Evolutionary conservation across 2,888 invertebrate species (phyloP).

Genomic region (Prenolepis imparis): DNA sequence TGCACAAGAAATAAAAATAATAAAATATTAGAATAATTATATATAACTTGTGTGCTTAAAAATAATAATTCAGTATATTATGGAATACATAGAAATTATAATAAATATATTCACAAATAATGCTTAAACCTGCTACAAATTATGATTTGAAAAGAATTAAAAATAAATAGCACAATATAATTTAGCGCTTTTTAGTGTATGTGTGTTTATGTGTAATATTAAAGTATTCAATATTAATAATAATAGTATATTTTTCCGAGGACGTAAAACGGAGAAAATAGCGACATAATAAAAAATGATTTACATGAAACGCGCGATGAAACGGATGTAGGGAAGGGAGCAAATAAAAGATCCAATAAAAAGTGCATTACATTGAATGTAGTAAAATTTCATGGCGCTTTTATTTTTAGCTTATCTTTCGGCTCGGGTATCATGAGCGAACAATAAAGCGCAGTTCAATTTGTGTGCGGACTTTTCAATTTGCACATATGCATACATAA

Average conservation of each 20-base stretch:
- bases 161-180: background rate
- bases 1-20: background rate
- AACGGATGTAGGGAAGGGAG: background rate
- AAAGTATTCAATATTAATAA: constrained; percentile 6
- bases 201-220: background rate
- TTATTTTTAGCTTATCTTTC: constrained; percentile 44
- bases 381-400: constrained; percentile 48
- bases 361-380: constrained; percentile 36
- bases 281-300: constrained; percentile 19
- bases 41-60: background rate
- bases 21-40: background rate
- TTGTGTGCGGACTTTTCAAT: constrained; percentile 50
- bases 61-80: background rate
- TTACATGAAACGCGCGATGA: background rate
- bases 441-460: constrained; percentile 50
- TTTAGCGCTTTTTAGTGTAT: background rate
- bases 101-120: constrained; percentile 14
- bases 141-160: background rate
- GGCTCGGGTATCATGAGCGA: constrained; percentile 5
- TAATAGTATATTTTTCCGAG: background rate
- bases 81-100: background rate
- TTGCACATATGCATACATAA: constrained; percentile 50
- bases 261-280: constrained; percentile 8
- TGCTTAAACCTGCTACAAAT: constrained; percentile 4
- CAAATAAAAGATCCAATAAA: constrained; percentile 38